Evolutionary conservation across 2,113 vertebrate species (phyloP).

Genomic region (Nyctibius bracteatus): DNA sequence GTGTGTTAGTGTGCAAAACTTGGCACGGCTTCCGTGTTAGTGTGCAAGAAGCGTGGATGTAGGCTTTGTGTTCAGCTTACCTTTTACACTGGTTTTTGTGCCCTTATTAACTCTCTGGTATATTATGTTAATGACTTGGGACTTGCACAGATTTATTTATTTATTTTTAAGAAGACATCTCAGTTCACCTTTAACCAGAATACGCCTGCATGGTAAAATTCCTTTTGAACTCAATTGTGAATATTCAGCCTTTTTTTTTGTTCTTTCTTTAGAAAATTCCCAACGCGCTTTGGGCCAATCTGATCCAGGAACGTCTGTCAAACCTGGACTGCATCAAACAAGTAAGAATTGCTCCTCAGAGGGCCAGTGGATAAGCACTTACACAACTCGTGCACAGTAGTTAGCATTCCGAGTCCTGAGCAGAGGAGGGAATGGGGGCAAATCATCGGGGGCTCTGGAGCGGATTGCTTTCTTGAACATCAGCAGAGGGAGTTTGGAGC

Average conservation of each 20-base stretch:
- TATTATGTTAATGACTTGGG: neutral
- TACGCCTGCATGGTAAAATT: constrained; percentile 8
- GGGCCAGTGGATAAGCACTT: constrained; percentile 52
- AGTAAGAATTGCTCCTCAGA: constrained; percentile 75
- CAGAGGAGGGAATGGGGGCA: constrained; percentile 60
- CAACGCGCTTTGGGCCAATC: constrained; percentile 63
- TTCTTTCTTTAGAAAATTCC: constrained; percentile 76
- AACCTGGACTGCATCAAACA: constrained; percentile 79
- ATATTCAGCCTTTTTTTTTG: neutral
- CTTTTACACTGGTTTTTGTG: neutral
- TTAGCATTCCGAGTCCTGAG: constrained; percentile 60
- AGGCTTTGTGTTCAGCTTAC: neutral
- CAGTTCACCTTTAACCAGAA: constrained; percentile 41
- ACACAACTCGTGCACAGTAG: constrained; percentile 48
- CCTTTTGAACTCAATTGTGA: constrained; percentile 24
- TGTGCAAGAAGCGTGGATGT: neutral
- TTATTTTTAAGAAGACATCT: constrained; percentile 31
- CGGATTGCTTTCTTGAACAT: constrained; percentile 57
- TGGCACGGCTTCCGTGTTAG: neutral
- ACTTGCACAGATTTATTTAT: neutral
- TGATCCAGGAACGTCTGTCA: constrained; percentile 79
- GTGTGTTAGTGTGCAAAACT: neutral
- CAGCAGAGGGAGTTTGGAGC: constrained; percentile 37
- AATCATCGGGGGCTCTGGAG: constrained; percentile 72
- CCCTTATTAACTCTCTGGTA: constrained; percentile 9